phyloP scores from a whole-genome alignment of 2,113 vertebrate species.

The Cranoglanis bouderius region DNA sequence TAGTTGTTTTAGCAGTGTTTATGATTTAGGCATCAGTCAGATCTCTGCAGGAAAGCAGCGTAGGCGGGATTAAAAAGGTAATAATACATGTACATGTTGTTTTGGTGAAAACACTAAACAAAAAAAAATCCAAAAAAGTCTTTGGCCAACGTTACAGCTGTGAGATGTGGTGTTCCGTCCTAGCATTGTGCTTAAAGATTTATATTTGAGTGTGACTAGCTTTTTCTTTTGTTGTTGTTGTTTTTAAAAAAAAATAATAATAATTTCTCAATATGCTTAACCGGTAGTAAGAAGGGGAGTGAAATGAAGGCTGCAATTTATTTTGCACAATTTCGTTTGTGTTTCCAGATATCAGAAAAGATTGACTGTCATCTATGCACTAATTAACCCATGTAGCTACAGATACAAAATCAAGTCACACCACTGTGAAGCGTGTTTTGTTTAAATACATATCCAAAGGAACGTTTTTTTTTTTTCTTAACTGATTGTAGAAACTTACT shows the following conservation, averaged over 20 bases:
- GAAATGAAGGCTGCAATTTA: no score
- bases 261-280: background rate
- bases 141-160: background rate
- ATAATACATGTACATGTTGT: background rate
- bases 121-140: background rate
- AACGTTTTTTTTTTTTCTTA: no score
- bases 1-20: background rate
- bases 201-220: background rate
- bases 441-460: no score
- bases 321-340: background rate
- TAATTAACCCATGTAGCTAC: no score
- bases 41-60: background rate
- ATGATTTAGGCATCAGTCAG: background rate
- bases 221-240: no score
- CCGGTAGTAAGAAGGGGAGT: background rate
- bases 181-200: background rate
- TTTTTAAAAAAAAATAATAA: no score
- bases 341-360: no score
- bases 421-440: no score
- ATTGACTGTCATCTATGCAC: background rate
- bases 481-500: no score
- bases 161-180: background rate
- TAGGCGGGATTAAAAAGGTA: background rate
- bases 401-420: no score
- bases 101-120: background rate